Conservation (phyloP, 64 coral and sea anemone genomes). For the Hydrozoanthus tunicans region DNA sequence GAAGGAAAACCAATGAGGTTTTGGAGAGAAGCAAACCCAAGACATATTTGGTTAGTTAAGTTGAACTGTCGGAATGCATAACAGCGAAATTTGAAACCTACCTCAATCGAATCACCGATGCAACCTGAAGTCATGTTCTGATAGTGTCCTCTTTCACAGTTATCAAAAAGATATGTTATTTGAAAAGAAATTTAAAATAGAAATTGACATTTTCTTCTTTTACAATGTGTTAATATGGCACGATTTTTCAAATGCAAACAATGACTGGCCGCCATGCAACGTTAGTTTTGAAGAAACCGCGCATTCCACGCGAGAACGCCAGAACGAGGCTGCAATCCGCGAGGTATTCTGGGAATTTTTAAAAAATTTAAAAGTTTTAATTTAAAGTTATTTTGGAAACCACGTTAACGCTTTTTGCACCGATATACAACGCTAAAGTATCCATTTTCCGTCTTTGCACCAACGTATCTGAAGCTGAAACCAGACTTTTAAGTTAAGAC, state of each 20-base stretch:
- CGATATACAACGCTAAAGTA: too few species aligned
- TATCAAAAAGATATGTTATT: background rate
- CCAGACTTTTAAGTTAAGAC: too few species aligned
- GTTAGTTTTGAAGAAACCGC: constrained; percentile 59
- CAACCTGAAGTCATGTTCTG: constrained; percentile 39
- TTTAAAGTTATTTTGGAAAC: too few species aligned
- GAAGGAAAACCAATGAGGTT: too few species aligned
- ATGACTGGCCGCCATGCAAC: constrained; percentile 48
- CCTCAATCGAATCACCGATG: constrained; percentile 55
- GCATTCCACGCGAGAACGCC: constrained; percentile 35
- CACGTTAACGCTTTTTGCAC: too few species aligned
- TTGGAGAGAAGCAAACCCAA: background rate
- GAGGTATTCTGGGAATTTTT: background rate
- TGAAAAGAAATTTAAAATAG: background rate
- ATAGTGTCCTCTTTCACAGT: background rate
- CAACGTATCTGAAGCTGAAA: too few species aligned
- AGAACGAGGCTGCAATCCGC: constrained; percentile 24
- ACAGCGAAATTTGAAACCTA: constrained; percentile 37
- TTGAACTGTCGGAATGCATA: background rate
- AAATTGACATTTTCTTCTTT: background rate
- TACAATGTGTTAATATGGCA: background rate
- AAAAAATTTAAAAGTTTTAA: background rate
- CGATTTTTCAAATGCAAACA: constrained; percentile 39
- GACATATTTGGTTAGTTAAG: background rate
- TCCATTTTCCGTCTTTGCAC: too few species aligned